A percentile compares a stretch with the other conserved stretches of the same genome.
Conservation (phyloP, 2,888 invertebrate genomes). For the Orthonevra nobilis region DNA sequence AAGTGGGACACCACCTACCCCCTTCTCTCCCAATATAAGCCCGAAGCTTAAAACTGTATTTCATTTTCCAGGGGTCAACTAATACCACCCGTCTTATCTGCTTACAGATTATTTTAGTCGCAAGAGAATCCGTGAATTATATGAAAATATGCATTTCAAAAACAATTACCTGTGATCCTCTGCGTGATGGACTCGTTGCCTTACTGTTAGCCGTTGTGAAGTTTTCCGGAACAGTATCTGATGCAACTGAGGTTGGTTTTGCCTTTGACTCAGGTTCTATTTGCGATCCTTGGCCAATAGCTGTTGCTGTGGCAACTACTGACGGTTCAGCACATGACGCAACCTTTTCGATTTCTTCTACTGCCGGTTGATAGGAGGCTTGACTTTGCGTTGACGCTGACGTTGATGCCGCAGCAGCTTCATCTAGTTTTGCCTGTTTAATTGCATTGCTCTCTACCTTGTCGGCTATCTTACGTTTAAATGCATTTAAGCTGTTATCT, state of each 20-base stretch:
- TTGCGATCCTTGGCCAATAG: constrained; percentile 14
- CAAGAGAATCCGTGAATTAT: no score
- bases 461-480: constrained; percentile 72
- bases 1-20: no score
- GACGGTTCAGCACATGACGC: background rate
- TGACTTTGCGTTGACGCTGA: no score
- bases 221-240: constrained; percentile 5
- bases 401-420: constrained; percentile 18
- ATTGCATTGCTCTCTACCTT: constrained; percentile 74
- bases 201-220: constrained; percentile 43
- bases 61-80: no score
- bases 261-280: constrained; percentile 12
- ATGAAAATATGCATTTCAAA: no score
- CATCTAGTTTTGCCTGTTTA: constrained; percentile 70
- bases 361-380: constrained; percentile 13
- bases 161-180: constrained; percentile 71
- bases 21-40: no score
- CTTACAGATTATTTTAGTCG: no score
- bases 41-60: no score
- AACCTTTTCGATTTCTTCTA: constrained; percentile 19
- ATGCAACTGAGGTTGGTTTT: background rate
- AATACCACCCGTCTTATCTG: no score
- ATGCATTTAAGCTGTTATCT: constrained; percentile 73
- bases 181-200: constrained; percentile 68
- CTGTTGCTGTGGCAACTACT: background rate